A percentile compares a stretch with the other conserved stretches of the same genome.
phyloP scores from a whole-genome alignment of 1,140 invertebrate species.

The Zaprionus ghesquierei region DNA sequence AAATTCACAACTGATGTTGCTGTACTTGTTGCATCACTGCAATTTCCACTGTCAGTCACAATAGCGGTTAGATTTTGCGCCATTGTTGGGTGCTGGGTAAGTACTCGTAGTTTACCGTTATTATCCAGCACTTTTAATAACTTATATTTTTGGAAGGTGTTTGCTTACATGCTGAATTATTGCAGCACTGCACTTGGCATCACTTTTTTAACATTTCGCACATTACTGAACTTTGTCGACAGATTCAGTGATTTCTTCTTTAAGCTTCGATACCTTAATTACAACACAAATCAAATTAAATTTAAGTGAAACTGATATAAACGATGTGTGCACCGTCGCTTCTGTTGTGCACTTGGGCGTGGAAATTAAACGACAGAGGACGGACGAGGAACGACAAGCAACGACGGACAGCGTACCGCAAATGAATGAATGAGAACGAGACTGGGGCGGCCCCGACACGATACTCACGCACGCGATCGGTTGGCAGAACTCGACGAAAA shows the following conservation, averaged over 20 bases:
- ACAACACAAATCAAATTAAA: constrained; percentile 67
- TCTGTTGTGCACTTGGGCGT: constrained; percentile 65
- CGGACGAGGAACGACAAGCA: constrained; percentile 25
- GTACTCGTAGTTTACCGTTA: neutral
- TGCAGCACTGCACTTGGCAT: neutral
- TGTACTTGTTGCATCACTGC: neutral
- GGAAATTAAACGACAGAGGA: constrained; percentile 53
- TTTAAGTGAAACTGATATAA: constrained; percentile 72
- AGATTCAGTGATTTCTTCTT: constrained; percentile 24
- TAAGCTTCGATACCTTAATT: constrained; percentile 60
- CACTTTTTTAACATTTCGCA: neutral
- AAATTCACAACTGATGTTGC: constrained; percentile 44
- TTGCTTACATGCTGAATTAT: neutral
- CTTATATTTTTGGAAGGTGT: neutral
- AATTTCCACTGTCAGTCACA: constrained; percentile 30
- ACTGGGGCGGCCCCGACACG: constrained; percentile 29
- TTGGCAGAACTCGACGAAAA: constrained; percentile 16
- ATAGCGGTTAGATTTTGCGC: constrained; percentile 63
- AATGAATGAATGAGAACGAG: constrained; percentile 26
- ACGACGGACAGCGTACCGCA: constrained; percentile 16
- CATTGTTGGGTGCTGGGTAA: constrained; percentile 35
- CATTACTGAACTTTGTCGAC: constrained; percentile 32
- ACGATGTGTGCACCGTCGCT: constrained; percentile 28
- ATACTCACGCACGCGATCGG: constrained; percentile 62
- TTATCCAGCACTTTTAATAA: neutral